A percentile compares a stretch with the other conserved stretches of the same genome.
These are phyloP conservation scores for Ageneiosus marmoratus DNA, from an alignment of 2,113 vertebrate genomes.

Conservation along the genomic window DNA sequence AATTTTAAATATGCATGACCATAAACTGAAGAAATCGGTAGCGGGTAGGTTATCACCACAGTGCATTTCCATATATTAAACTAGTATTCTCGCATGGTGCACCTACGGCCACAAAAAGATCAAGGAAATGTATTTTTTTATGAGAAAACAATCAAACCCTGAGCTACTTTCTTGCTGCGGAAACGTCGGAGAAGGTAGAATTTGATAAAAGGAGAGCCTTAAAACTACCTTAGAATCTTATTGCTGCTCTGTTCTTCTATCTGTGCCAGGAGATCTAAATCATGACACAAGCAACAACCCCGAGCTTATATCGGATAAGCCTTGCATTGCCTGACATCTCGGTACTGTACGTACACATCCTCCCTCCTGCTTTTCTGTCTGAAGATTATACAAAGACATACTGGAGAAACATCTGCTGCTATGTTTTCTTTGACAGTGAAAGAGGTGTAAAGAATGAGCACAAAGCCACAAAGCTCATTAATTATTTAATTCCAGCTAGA, in stretches of 20 bases:
- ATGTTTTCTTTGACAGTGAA: background rate
- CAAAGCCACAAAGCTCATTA: background rate
- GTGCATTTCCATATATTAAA: background rate
- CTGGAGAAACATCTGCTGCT: constrained; percentile 14
- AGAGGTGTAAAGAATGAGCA: background rate
- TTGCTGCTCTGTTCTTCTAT: constrained; percentile 1
- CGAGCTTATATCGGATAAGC: constrained; percentile 25
- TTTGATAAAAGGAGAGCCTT: constrained; percentile 6
- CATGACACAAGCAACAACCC: constrained; percentile 45
- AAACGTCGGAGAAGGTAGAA: background rate
- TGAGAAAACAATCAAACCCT: constrained; percentile 13
- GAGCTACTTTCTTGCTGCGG: background rate
- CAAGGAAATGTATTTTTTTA: background rate
- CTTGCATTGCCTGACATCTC: background rate
- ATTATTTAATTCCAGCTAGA: constrained; percentile 15
- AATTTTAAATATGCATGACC: background rate
- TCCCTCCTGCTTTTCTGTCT: background rate
- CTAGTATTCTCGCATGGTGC: background rate
- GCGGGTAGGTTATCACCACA: background rate
- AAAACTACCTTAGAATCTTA: constrained; percentile 8
- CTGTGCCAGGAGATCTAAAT: constrained; percentile 23
- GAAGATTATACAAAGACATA: constrained; percentile 7
- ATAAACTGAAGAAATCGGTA: background rate
- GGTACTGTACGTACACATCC: constrained; percentile 2
- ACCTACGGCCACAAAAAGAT: background rate